A percentile compares a stretch with the other conserved stretches of the same genome.
These are phyloP conservation scores for Panorpa germanica DNA, from an alignment of 2,888 invertebrate species.

Conservation along the genomic window DNA sequence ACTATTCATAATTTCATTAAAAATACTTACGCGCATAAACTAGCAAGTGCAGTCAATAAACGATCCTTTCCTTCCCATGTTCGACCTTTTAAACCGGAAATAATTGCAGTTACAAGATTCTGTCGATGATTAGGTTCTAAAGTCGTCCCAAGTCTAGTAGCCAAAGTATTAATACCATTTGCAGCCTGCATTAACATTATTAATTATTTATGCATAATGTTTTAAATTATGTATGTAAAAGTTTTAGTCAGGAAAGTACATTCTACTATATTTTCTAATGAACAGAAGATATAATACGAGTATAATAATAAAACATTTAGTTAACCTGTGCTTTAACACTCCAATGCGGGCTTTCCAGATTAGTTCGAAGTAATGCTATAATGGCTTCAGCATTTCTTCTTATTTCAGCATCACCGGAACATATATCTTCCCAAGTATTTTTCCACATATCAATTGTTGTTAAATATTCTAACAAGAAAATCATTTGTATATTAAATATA, in stretches of 20 bases:
- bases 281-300: conserved; percentile 8
- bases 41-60: conserved; percentile 56
- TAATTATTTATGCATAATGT: conserved; percentile 3
- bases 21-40: conserved; percentile 48
- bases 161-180: conserved; percentile 61
- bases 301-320: conserved; percentile 1
- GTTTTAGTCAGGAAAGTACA: conserved; percentile 2
- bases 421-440: conserved; percentile 77
- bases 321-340: conserved; percentile 60
- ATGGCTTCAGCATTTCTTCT: conserved; percentile 56
- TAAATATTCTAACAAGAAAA: conserved; percentile 24
- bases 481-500: conserved; percentile 4
- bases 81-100: conserved; percentile 57
- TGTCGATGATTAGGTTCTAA: conserved; percentile 44
- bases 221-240: conserved; percentile 1
- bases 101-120: conserved; percentile 41
- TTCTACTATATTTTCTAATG: conserved; percentile 4
- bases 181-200: conserved; percentile 37
- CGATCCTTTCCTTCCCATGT: conserved; percentile 84
- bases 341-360: conserved; percentile 73
- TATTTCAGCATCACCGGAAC: conserved; percentile 77
- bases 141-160: conserved; percentile 42
- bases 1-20: conserved; percentile 3
- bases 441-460: conserved; percentile 56
- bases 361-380: conserved; percentile 44